A percentile compares a stretch with the other conserved stretches of the same genome.
Evolutionary conservation across 2,888 invertebrate genomes (phyloP).

Genomic region (Cheilosia impressa): DNA sequence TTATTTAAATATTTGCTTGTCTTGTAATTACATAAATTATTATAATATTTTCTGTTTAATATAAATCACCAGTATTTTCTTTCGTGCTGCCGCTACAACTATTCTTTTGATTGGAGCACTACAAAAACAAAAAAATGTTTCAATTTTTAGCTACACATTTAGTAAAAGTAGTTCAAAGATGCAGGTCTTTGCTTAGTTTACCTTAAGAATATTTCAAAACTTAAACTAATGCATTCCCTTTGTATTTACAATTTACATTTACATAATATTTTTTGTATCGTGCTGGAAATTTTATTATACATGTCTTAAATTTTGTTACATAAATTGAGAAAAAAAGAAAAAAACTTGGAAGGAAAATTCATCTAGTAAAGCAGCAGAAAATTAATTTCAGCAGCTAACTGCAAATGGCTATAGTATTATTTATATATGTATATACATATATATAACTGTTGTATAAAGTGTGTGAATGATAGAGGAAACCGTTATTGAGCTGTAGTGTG

Average conservation of each 20-base stretch:
- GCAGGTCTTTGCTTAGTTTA: constrained; percentile 14
- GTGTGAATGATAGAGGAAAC: background rate
- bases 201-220: constrained; percentile 17
- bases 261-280: background rate
- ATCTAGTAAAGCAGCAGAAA: constrained; percentile 13
- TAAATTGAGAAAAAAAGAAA: background rate
- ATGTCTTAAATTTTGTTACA: background rate
- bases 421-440: background rate
- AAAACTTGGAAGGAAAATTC: constrained; percentile 33
- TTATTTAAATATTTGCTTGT: constrained; percentile 7
- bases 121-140: constrained; percentile 5
- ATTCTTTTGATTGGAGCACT: constrained; percentile 22
- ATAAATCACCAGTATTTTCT: constrained; percentile 66
- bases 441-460: background rate
- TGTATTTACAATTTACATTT: constrained; percentile 59
- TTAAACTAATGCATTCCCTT: background rate
- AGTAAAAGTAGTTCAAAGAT: constrained; percentile 37
- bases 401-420: too few relatives aligned
- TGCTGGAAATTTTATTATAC: background rate
- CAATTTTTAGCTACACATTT: constrained; percentile 34
- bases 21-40: constrained; percentile 22
- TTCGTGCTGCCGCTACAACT: constrained; percentile 15
- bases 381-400: constrained; percentile 1
- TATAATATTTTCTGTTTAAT: constrained; percentile 37
- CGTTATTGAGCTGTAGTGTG: too few relatives aligned